These are phyloP conservation scores for Trididemnum clinides DNA, from an alignment of 23 tunicate genomes.

Conservation along the genomic window DNA sequence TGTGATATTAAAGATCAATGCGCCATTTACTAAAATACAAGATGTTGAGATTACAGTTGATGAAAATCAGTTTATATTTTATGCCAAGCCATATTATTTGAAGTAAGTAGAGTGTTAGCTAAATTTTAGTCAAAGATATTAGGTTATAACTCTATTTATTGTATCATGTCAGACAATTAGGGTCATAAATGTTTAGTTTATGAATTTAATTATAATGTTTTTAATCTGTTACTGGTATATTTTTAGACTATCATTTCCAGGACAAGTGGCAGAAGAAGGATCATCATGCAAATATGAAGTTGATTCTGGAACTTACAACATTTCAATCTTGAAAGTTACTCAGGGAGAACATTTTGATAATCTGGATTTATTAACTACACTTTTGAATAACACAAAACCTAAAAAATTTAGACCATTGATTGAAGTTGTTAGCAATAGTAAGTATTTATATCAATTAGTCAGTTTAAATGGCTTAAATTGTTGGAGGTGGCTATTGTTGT, in stretches of 20 bases:
- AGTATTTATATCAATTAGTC: too few species aligned
- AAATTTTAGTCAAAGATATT: too few species aligned
- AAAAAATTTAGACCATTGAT: constrained; percentile 18
- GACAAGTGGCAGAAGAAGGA: constrained; percentile 48
- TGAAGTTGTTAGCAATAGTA: constrained; percentile 47
- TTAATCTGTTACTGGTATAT: not conserved
- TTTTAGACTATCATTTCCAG: constrained; percentile 32
- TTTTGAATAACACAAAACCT: constrained; percentile 7
- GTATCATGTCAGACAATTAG: too few species aligned
- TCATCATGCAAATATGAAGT: constrained; percentile 49
- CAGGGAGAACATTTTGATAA: constrained; percentile 49
- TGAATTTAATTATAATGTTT: not conserved
- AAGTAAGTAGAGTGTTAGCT: too few species aligned
- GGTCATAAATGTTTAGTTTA: not conserved
- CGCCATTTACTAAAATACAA: constrained; percentile 59
- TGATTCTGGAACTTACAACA: constrained; percentile 54
- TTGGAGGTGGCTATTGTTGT: too few species aligned
- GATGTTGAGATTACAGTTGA: constrained; percentile 61
- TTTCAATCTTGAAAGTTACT: constrained; percentile 30
- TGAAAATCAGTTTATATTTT: constrained; percentile 36
- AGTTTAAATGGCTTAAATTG: too few species aligned
- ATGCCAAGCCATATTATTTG: constrained; percentile 79
- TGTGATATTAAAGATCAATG: too few species aligned
- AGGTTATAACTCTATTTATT: too few species aligned
- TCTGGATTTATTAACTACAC: constrained; percentile 47